Evolutionary conservation across 2,888 invertebrate genomes (phyloP).

Genomic region (Tillus elongatus): DNA sequence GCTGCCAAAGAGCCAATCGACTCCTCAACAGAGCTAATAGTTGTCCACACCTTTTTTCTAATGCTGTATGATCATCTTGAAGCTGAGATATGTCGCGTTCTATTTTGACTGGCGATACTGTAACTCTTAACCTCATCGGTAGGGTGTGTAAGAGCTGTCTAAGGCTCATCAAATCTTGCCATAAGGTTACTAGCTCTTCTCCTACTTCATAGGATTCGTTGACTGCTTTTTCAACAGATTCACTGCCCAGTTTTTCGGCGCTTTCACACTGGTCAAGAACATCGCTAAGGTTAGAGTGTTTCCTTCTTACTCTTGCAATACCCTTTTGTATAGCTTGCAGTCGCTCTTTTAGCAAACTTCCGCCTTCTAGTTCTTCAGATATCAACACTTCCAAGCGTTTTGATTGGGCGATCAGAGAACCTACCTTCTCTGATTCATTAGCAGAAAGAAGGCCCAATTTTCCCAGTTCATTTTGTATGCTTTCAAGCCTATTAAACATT

Average conservation of each 20-base stretch:
- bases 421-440: conserved; percentile 67
- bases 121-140: conserved; percentile 64
- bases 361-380: conserved; percentile 68
- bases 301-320: conserved; percentile 57
- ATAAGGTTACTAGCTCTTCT: conserved; percentile 60
- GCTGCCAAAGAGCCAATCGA: conserved; percentile 62
- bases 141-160: conserved; percentile 69
- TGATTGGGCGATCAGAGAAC: conserved; percentile 59
- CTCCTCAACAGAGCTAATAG: conserved; percentile 56
- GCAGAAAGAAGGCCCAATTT: conserved; percentile 65
- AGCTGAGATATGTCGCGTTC: conserved; percentile 67
- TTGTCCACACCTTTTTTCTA: conserved; percentile 63
- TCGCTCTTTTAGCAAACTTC: conserved; percentile 63
- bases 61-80: conserved; percentile 63
- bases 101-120: conserved; percentile 58
- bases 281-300: conserved; percentile 52
- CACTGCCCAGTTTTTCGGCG: conserved; percentile 64
- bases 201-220: conserved; percentile 61
- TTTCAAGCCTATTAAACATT: conserved; percentile 61
- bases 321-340: conserved; percentile 64
- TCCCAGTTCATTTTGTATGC: conserved; percentile 72
- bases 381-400: conserved; percentile 63
- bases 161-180: conserved; percentile 69
- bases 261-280: conserved; percentile 65
- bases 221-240: conserved; percentile 67